These are phyloP conservation scores for Epinotia nisella DNA, from an alignment of 2,888 invertebrate genomes.

Conservation along the genomic window DNA sequence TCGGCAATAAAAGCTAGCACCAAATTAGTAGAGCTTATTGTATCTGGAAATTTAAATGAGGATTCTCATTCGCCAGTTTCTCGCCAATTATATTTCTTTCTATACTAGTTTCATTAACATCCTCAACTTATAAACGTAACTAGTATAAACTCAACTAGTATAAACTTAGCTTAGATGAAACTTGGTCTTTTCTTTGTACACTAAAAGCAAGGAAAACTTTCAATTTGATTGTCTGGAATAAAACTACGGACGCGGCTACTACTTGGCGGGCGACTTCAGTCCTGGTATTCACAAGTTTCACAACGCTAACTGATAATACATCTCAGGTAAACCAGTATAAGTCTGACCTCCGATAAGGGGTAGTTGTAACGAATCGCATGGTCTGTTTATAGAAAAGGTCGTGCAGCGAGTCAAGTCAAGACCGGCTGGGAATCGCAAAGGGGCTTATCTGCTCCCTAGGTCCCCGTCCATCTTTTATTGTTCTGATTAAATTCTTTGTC, in stretches of 20 bases:
- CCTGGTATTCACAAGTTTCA: no score
- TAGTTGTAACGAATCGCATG: not conserved
- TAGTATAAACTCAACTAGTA: not conserved
- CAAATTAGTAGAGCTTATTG: no score
- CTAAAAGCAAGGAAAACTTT: slow-evolving; percentile 30
- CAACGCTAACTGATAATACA: not conserved
- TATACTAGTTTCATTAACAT: not conserved
- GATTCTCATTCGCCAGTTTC: not conserved
- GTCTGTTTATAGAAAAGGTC: not conserved
- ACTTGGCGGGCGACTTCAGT: slow-evolving; percentile 7
- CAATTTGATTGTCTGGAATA: slow-evolving; percentile 34
- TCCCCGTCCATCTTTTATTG: slow-evolving; percentile 38
- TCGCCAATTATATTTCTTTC: not conserved
- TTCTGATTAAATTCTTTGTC: slow-evolving; percentile 40
- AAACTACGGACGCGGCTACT: slow-evolving; percentile 19
- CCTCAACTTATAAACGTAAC: not conserved
- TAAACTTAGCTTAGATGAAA: slow-evolving; percentile 16
- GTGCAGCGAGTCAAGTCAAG: not conserved
- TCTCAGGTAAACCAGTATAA: not conserved
- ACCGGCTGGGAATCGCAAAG: not conserved
- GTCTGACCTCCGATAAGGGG: not conserved
- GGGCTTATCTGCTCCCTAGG: slow-evolving; percentile 33
- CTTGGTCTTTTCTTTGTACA: slow-evolving; percentile 12
- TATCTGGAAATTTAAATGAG: no score
- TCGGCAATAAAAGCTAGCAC: no score